Evolutionary conservation across 2,888 invertebrate genomes (phyloP).

Genomic region (Leptogaster cylindrica): DNA sequence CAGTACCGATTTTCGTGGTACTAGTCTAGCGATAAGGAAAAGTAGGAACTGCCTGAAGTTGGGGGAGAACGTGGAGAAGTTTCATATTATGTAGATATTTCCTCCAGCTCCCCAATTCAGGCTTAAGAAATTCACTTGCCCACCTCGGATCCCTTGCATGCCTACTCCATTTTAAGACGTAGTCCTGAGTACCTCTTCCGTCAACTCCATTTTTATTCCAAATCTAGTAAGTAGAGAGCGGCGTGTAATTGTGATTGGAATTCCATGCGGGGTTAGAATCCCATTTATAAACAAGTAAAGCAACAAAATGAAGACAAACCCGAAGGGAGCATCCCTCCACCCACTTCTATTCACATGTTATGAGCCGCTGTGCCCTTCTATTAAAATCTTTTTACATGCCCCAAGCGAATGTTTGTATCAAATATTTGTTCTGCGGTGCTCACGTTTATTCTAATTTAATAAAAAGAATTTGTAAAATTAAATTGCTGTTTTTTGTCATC

Average conservation of each 20-base stretch:
- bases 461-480: slow-evolving; percentile 27
- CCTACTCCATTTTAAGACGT: not conserved
- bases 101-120: slow-evolving; percentile 5
- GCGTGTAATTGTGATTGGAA: not conserved
- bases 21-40: not conserved
- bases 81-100: slow-evolving; percentile 21
- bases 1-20: not conserved
- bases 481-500: too few relatives aligned
- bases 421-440: slow-evolving; percentile 51
- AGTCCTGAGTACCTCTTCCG: slow-evolving; percentile 7
- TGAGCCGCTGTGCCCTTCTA: slow-evolving; percentile 30
- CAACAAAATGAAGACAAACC: not conserved
- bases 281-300: not conserved
- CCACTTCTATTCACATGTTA: not conserved
- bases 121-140: slow-evolving; percentile 21
- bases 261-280: not conserved
- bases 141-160: slow-evolving; percentile 39
- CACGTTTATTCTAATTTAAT: slow-evolving; percentile 42
- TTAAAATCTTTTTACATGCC: slow-evolving; percentile 43
- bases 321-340: not conserved
- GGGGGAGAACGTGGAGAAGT: not conserved
- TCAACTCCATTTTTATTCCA: slow-evolving; percentile 21
- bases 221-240: slow-evolving; percentile 30
- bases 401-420: slow-evolving; percentile 52
- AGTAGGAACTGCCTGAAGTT: slow-evolving; percentile 34